Percentiles rank a stretch among this genome's conserved stretches.
Evolutionary conservation across 2,888 invertebrate genomes (phyloP).

Genomic region (Luffia ferchaultella): DNA sequence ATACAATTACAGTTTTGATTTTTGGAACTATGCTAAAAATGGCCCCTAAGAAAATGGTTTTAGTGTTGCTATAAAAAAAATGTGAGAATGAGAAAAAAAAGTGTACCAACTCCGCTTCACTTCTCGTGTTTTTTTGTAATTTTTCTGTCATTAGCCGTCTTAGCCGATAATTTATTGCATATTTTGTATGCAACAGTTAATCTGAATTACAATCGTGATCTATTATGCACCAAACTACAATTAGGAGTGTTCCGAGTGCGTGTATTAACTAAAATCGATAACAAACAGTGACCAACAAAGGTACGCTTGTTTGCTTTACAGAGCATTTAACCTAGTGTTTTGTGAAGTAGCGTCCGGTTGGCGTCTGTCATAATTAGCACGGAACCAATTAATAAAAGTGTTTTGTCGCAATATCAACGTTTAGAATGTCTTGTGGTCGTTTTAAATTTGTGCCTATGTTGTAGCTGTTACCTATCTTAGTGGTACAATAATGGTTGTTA

Average conservation of each 20-base stretch:
- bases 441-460: neutral
- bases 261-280: constrained; percentile 64
- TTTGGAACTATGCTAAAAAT: too few species aligned
- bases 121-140: constrained; percentile 66
- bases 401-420: constrained; percentile 25
- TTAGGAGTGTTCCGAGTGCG: constrained; percentile 49
- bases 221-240: constrained; percentile 56
- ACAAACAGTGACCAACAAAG: constrained; percentile 64
- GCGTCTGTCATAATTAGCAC: constrained; percentile 58
- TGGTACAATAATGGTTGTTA: too few species aligned
- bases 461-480: too few species aligned
- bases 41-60: too few species aligned
- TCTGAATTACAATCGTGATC: constrained; percentile 47
- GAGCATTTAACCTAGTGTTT: constrained; percentile 61
- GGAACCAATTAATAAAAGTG: constrained; percentile 34
- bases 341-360: constrained; percentile 61
- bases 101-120: constrained; percentile 56
- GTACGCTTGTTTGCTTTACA: constrained; percentile 64
- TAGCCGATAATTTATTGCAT: constrained; percentile 60
- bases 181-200: constrained; percentile 61
- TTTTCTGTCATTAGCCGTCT: constrained; percentile 62
- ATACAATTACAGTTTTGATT: too few species aligned
- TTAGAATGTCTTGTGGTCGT: constrained; percentile 23
- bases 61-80: constrained; percentile 13
- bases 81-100: constrained; percentile 53